Evolutionary conservation across 1,140 invertebrate species (phyloP).

Genomic region (Scylla paramamosain): DNA sequence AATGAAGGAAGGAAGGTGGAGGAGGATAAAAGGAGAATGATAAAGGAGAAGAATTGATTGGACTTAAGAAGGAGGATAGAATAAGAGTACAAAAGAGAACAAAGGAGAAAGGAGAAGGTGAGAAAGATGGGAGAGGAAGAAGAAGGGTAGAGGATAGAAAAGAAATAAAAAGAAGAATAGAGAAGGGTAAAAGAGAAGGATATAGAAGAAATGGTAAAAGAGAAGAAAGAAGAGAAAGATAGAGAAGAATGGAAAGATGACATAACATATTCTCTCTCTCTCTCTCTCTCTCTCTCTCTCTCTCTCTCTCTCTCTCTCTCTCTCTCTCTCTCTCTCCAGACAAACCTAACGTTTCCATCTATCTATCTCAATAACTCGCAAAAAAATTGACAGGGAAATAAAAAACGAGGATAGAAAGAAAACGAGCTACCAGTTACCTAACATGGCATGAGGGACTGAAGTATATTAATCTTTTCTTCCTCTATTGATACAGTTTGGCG

Average conservation of each 20-base stretch:
- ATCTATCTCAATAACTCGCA: background rate
- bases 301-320: constrained; percentile 29
- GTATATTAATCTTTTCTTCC: background rate
- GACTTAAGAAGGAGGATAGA: too few relatives aligned
- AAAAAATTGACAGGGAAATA: too few relatives aligned
- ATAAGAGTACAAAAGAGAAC: too few relatives aligned
- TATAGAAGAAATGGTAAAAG: background rate
- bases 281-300: background rate
- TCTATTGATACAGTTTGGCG: constrained; percentile 10
- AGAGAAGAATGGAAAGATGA: too few relatives aligned
- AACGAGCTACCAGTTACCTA: too few relatives aligned
- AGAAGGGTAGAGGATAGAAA: background rate
- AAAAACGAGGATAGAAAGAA: too few relatives aligned
- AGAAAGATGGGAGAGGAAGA: background rate
- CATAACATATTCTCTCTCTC: background rate
- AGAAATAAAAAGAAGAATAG: background rate
- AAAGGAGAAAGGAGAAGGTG: background rate
- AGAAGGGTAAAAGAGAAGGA: background rate
- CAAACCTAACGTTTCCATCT: background rate
- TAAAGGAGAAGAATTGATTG: too few relatives aligned
- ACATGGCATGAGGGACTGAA: too few relatives aligned
- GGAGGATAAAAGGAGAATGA: too few relatives aligned
- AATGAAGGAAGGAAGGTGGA: background rate
- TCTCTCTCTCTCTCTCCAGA: background rate
- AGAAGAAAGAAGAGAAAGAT: too few relatives aligned